Conservation (phyloP, 1,140 invertebrate genomes). For the Glossosoma conforme region DNA sequence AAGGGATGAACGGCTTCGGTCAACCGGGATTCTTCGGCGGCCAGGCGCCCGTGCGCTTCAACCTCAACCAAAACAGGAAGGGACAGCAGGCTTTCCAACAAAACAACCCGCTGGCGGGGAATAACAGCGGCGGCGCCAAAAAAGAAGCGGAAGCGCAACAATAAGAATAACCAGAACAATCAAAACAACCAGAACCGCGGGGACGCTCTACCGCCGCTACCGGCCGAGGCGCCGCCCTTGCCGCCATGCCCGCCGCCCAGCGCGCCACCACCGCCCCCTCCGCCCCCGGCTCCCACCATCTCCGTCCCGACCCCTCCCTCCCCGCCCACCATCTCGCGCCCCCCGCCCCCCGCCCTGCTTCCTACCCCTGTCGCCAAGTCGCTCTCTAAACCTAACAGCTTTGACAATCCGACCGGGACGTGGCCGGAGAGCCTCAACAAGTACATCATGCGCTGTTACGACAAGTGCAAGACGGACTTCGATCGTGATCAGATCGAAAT, state of each 20-base stretch:
- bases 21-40: slow-evolving; percentile 42
- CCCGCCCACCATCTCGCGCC: slow-evolving; percentile 17
- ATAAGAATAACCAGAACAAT: slow-evolving; percentile 55
- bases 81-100: slow-evolving; percentile 30
- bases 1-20: slow-evolving; percentile 26
- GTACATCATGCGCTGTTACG: slow-evolving; percentile 89
- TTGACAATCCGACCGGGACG: slow-evolving; percentile 48
- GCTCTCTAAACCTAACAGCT: slow-evolving; percentile 35
- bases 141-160: slow-evolving; percentile 71
- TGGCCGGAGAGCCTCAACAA: slow-evolving; percentile 73
- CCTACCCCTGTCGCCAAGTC: slow-evolving; percentile 31
- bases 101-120: slow-evolving; percentile 45
- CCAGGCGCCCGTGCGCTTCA: slow-evolving; percentile 55
- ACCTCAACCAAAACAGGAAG: slow-evolving; percentile 51
- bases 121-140: slow-evolving; percentile 58
- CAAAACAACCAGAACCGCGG: slow-evolving; percentile 43
- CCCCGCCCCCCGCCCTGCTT: slow-evolving; percentile 30
- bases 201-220: slow-evolving; percentile 54
- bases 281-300: slow-evolving; percentile 44
- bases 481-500: slow-evolving; percentile 93
- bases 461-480: slow-evolving; percentile 77
- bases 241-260: slow-evolving; percentile 49
- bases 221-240: slow-evolving; percentile 50
- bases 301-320: slow-evolving; percentile 15
- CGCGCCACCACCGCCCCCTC: slow-evolving; percentile 44